A percentile compares a stretch with the other conserved stretches of the same genome.
Evolutionary conservation across 2,113 vertebrate genomes (phyloP).

Genomic region (Nyctereutes procyonoides): DNA sequence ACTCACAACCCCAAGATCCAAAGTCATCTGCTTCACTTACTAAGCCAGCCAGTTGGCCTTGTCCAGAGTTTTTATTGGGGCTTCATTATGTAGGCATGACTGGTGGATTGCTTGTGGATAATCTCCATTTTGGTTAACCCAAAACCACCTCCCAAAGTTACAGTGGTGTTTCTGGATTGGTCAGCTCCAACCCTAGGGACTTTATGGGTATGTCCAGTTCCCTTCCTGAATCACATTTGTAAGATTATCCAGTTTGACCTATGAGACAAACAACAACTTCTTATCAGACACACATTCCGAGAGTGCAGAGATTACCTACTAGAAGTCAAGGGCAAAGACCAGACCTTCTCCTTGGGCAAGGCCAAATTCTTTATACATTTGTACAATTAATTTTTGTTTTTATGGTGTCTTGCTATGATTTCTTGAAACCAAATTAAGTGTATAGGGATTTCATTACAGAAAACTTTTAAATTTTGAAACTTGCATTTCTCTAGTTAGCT

Average conservation of each 20-base stretch:
- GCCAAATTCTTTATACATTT: background rate
- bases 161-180: slow-evolving; percentile 1
- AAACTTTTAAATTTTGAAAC: slow-evolving; percentile 52
- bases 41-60: background rate
- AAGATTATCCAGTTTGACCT: background rate
- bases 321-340: background rate
- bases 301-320: background rate
- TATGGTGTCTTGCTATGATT: background rate
- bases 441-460: slow-evolving; percentile 14
- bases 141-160: background rate
- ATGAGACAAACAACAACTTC: background rate
- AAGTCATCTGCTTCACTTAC: background rate
- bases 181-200: background rate
- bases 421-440: slow-evolving; percentile 8
- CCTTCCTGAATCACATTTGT: background rate
- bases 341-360: background rate
- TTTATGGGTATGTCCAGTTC: background rate
- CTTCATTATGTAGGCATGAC: background rate
- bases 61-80: background rate
- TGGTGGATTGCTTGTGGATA: background rate
- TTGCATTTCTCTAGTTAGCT: slow-evolving; percentile 29
- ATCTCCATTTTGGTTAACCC: slow-evolving; percentile 26
- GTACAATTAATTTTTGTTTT: background rate
- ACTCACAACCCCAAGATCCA: background rate
- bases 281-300: background rate